Evolutionary conservation across 2,797 vertebrate genomes (phyloP).

Genomic region (Acanthurus tractus): DNA sequence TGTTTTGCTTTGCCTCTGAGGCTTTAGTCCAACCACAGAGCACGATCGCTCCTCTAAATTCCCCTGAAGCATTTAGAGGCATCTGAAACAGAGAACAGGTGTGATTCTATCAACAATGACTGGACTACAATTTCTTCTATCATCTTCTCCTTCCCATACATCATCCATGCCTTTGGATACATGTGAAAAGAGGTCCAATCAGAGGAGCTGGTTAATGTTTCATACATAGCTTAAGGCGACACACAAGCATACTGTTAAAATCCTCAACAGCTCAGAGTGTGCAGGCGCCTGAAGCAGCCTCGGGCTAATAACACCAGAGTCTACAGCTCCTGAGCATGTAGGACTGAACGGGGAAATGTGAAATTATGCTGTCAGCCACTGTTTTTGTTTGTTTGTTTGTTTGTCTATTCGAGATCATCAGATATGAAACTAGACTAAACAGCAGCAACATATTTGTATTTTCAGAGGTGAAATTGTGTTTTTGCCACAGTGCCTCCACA

Average conservation of each 20-base stretch:
- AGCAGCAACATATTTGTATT: not conserved
- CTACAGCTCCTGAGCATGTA: constrained; percentile 35
- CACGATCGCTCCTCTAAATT: constrained; percentile 29
- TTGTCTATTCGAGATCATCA: not conserved
- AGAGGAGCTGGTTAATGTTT: constrained; percentile 54
- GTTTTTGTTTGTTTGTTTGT: not conserved
- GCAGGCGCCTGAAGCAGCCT: constrained; percentile 30
- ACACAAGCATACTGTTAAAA: constrained; percentile 23
- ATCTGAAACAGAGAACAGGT: constrained; percentile 12
- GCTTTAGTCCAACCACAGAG: constrained; percentile 25
- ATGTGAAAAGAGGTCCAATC: constrained; percentile 36
- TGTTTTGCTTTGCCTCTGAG: constrained; percentile 34
- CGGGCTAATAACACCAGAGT: constrained; percentile 42
- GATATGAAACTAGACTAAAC: not conserved
- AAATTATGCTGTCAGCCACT: constrained; percentile 21
- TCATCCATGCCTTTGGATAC: constrained; percentile 19
- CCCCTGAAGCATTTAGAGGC: constrained; percentile 26
- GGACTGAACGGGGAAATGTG: constrained; percentile 10
- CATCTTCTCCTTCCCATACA: constrained; percentile 16
- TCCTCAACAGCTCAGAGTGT: constrained; percentile 25
- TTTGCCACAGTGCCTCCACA: not conserved
- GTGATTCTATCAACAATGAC: constrained; percentile 13
- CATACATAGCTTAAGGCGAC: constrained; percentile 35
- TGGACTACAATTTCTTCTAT: constrained; percentile 2
- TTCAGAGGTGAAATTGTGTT: not conserved